Evolutionary conservation across 2,888 invertebrate species (phyloP), one percentile per base, ranked within the genome.

Genomic region (Nemotelus nigrinus): DNA sequence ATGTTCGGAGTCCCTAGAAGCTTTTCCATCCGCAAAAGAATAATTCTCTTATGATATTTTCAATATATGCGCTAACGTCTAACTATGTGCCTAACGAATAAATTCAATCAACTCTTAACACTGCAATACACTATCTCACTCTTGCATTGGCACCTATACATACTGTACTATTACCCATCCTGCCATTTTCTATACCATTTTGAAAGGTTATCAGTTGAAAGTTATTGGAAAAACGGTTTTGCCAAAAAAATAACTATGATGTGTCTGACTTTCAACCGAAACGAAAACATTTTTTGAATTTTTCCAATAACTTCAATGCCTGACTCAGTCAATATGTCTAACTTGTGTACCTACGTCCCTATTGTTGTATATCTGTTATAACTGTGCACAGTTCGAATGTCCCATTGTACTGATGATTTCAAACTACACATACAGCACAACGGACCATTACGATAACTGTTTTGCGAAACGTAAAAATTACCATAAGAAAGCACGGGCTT

Each of bases 401-500:
- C 50, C 78, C 65, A 74, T 5, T 48, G 60, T 74, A 60, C 60
- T 47, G 74, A 74, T 63, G 63, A 74, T 48, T 60, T 44, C 74
- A 60, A 74, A 25, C 10, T 10, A 10, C 39, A 74, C 74, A 60
- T 74, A 50, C 74, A 74, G 25, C 48, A 74, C 74, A 60, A 74
- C 41, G 60, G 74, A 8, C 47, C 74, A 58, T 25, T 47, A 41
- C 39, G 72, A 60, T 6, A 4, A 60, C 74, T 63, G 74, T 63
- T 74, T 53, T 53, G 43, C 25, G 25, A 60, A 60, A 60, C 48
- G 8, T 25, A 77, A 76, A 64, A 78, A 77, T 79, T 79, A 81
- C 80, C 81, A 82, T 81, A 82, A 85, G 87, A 87, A 87, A 87
- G 88, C 87, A 87, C 87, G 87, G 87, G 88, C 87, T 83, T 83